Evolutionary conservation across 2,113 vertebrate species (phyloP).

Genomic region (Lepus timidus): DNA sequence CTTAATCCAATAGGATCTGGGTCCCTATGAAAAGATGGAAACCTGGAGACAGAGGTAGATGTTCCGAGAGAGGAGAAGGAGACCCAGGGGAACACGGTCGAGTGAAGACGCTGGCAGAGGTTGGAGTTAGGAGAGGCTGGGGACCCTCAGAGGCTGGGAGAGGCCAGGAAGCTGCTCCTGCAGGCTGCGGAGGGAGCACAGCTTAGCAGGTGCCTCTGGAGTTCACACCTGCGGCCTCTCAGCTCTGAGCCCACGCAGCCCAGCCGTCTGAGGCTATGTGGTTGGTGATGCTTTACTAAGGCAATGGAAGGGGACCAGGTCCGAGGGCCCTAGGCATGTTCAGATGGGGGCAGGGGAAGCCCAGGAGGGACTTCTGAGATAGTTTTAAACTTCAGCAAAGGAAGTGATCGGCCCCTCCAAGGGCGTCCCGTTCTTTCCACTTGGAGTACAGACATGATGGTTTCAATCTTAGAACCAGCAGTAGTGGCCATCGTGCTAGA

Average conservation of each 20-base stretch:
- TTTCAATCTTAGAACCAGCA: rapidly evolving
- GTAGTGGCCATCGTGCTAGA: rapidly evolving
- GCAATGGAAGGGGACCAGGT: too few relatives aligned
- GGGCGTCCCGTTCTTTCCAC: background rate
- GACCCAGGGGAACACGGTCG: too few relatives aligned
- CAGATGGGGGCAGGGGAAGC: too few relatives aligned
- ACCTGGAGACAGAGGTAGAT: background rate
- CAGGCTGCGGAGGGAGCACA: background rate
- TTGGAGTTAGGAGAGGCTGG: background rate
- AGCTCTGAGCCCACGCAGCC: background rate
- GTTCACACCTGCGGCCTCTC: background rate
- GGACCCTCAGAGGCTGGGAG: background rate
- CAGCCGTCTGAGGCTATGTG: too few relatives aligned
- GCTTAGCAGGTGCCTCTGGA: background rate
- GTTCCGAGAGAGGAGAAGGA: background rate
- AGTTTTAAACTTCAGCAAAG: background rate
- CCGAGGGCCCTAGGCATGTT: rapidly evolving
- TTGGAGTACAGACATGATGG: background rate
- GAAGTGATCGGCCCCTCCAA: rapidly evolving
- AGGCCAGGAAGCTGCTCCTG: background rate
- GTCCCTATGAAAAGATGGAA: background rate
- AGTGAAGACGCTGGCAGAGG: rapidly evolving
- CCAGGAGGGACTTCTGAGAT: background rate
- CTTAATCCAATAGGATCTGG: background rate
- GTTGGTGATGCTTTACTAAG: background rate